Percentiles rank a stretch among this genome's conserved stretches.
Evolutionary conservation across 1,140 invertebrate species (phyloP).

Genomic region (Metopolophium dirhodum): DNA sequence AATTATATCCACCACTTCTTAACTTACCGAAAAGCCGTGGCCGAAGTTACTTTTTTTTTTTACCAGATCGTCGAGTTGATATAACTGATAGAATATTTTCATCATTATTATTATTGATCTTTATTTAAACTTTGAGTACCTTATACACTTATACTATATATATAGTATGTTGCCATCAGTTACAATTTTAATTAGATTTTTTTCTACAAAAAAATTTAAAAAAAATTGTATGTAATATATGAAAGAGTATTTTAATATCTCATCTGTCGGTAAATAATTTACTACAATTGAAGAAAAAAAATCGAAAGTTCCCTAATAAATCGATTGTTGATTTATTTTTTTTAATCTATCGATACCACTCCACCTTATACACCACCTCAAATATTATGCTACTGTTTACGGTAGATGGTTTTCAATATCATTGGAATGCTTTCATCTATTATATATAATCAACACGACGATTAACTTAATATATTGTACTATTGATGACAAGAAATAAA

Average conservation of each 20-base stretch:
- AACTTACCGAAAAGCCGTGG: neutral
- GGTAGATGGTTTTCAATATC: neutral
- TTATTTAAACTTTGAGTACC: neutral
- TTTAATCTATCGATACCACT: neutral
- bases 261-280: neutral
- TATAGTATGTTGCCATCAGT: too few relatives aligned
- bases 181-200: too few relatives aligned
- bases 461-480: too few relatives aligned
- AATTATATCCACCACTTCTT: neutral
- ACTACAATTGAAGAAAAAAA: neutral
- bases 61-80: neutral
- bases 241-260: neutral
- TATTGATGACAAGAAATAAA: too few relatives aligned
- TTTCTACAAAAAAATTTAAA: too few relatives aligned
- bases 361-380: neutral
- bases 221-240: too few relatives aligned
- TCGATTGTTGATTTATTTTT: neutral
- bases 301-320: neutral
- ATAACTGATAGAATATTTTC: neutral
- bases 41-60: neutral
- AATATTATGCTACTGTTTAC: neutral
- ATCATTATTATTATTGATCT: neutral
- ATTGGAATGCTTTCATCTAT: neutral
- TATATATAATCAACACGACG: too few relatives aligned
- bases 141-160: too few relatives aligned